Evolutionary conservation across 2,113 vertebrate species (phyloP).

Genomic region (Tapirus terrestris): DNA sequence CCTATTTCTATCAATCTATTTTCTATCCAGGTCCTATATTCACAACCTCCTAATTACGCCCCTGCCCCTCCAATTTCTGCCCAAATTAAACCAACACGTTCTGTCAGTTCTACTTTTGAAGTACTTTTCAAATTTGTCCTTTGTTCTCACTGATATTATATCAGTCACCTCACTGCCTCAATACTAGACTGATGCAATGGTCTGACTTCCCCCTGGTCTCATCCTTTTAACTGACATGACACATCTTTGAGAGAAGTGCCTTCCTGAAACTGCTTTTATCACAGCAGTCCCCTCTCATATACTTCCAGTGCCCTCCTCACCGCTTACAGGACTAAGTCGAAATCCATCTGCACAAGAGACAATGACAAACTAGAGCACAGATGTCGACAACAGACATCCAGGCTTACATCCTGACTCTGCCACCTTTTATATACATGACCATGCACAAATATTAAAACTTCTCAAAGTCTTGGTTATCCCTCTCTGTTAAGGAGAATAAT

Average conservation of each 20-base stretch:
- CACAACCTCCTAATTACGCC: neutral
- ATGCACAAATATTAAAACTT: too few relatives aligned
- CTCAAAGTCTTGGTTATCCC: neutral
- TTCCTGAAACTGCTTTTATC: neutral
- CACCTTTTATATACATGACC: neutral
- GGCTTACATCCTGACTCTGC: neutral
- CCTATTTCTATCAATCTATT: neutral
- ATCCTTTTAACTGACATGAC: neutral
- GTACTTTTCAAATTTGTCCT: neutral
- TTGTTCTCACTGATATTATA: neutral
- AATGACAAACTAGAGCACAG: accelerated
- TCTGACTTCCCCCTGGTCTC: neutral
- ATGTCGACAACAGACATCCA: neutral
- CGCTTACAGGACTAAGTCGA: neutral
- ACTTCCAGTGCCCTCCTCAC: neutral
- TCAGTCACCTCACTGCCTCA: neutral
- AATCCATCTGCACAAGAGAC: neutral
- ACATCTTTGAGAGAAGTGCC: neutral
- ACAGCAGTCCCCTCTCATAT: neutral
- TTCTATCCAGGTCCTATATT: neutral
- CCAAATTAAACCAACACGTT: neutral
- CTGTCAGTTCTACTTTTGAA: neutral
- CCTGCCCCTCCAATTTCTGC: neutral
- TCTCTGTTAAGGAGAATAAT: neutral
- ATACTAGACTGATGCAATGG: neutral